Evolutionary conservation across 2,888 invertebrate species (phyloP).

Genomic region (Drosophila emarginata): DNA sequence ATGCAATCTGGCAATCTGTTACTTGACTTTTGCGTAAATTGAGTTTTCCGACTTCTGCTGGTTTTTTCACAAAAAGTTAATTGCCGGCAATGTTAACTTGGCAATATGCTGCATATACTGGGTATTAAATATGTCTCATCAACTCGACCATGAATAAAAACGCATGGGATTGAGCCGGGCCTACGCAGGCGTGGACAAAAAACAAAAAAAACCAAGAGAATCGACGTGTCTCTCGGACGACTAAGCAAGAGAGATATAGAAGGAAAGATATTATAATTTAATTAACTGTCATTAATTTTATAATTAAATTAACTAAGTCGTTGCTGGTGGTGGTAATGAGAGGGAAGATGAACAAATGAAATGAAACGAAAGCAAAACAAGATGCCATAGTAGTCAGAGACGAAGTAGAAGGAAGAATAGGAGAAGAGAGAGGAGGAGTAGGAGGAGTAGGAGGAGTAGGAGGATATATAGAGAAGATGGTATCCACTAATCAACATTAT

Average conservation of each 20-base stretch:
- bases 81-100: constrained; percentile 63
- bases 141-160: constrained; percentile 6
- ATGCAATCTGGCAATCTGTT: constrained; percentile 55
- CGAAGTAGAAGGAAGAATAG: too few relatives aligned
- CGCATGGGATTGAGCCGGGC: too few relatives aligned
- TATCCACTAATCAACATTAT: constrained; percentile 36
- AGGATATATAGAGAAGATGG: not conserved
- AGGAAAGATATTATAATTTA: constrained; percentile 43
- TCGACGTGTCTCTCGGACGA: not conserved
- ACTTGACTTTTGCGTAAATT: constrained; percentile 61
- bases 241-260: not conserved
- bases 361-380: not conserved
- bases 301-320: constrained; percentile 50
- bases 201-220: not conserved
- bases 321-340: not conserved
- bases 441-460: not conserved
- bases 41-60: constrained; percentile 48
- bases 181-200: not conserved
- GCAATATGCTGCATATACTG: constrained; percentile 37
- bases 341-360: too few relatives aligned
- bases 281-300: constrained; percentile 47
- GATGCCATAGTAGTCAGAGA: too few relatives aligned
- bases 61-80: constrained; percentile 52
- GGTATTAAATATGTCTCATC: constrained; percentile 22
- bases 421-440: too few relatives aligned